These are phyloP conservation scores for Microhierax caerulescens DNA, from an alignment of 2,797 vertebrate genomes.

Conservation along the genomic window DNA sequence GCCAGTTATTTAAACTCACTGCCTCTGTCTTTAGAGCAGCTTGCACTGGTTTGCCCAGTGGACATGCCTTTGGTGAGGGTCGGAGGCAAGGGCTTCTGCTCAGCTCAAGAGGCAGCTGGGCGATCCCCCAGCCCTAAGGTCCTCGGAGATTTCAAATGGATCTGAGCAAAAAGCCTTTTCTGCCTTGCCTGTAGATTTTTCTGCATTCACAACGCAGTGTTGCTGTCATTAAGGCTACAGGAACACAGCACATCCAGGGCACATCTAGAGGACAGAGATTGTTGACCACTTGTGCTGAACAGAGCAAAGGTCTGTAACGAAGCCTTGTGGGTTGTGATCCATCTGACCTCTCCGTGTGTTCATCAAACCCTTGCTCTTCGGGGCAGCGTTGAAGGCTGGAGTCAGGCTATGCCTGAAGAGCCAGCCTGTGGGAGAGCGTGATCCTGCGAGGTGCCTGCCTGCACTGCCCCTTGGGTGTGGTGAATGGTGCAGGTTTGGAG, in stretches of 20 bases:
- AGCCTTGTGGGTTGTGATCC: background rate
- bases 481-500: background rate
- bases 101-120: background rate
- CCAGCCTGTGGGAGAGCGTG: background rate
- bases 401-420: background rate
- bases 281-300: background rate
- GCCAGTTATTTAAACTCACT: background rate
- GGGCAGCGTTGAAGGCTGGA: background rate
- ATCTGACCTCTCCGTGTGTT: background rate
- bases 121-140: background rate
- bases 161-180: background rate
- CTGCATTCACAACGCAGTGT: background rate
- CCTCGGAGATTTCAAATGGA: background rate
- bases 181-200: background rate
- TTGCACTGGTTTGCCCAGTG: background rate
- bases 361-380: background rate
- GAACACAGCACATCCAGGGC: background rate
- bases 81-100: background rate
- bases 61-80: background rate
- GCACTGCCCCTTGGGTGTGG: background rate
- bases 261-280: background rate
- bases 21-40: background rate
- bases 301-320: constrained; percentile 13
- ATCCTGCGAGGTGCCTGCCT: background rate
- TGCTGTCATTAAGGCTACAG: background rate